Conservation (phyloP, 2,113 vertebrate genomes). For the Sinocyclocheilus anophthalmus region DNA sequence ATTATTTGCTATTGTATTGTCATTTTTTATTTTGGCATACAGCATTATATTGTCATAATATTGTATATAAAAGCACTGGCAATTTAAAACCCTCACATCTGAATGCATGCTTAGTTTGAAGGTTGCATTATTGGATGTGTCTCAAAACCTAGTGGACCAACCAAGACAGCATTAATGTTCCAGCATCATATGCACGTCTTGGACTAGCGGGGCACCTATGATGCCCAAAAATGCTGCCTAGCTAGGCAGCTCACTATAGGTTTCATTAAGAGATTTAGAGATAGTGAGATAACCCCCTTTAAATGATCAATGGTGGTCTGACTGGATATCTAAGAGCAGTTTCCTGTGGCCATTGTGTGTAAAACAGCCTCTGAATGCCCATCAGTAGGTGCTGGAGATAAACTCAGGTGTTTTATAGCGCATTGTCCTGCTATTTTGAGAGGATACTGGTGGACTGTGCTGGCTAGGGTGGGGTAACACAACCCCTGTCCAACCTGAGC, state of each 20-base stretch:
- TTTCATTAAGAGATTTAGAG: conserved; percentile 6
- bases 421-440: conserved; percentile 29
- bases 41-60: neutral
- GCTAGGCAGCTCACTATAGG: neutral
- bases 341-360: conserved; percentile 53
- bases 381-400: conserved; percentile 38
- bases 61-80: neutral
- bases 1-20: neutral
- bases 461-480: neutral
- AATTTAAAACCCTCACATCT: neutral
- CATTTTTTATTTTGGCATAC: neutral
- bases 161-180: neutral
- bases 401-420: conserved; percentile 47
- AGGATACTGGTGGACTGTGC: neutral
- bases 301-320: conserved; percentile 32
- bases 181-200: neutral
- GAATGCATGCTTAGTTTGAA: neutral
- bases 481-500: neutral
- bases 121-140: neutral
- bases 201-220: neutral
- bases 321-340: conserved; percentile 23
- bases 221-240: neutral
- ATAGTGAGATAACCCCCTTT: neutral
- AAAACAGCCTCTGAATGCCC: conserved; percentile 32
- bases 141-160: neutral